Percentiles rank a stretch among this genome's conserved stretches.
Evolutionary conservation across 1,140 invertebrate genomes (phyloP).

Genomic region (Drosophila miranda): DNA sequence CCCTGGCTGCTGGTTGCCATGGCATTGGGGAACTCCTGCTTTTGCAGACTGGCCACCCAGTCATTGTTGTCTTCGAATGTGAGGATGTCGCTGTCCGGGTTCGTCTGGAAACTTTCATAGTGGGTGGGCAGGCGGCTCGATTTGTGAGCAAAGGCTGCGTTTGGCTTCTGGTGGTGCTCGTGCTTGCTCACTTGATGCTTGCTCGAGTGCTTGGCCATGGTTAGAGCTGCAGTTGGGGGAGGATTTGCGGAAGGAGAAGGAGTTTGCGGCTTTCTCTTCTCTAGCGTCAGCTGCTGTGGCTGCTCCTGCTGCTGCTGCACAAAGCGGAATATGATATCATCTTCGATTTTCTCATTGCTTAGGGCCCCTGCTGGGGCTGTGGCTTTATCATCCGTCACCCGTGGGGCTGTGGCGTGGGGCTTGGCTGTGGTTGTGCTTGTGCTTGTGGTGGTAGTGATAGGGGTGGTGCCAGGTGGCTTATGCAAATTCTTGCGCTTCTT

Average conservation of each 20-base stretch:
- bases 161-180: conserved; percentile 61
- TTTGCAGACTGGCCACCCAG: conserved; percentile 61
- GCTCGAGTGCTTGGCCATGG: conserved; percentile 15
- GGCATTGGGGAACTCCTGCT: conserved; percentile 63
- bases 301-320: conserved; percentile 44
- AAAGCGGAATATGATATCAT: conserved; percentile 76
- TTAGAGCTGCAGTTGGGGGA: not conserved
- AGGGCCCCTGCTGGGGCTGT: conserved; percentile 17
- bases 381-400: not conserved
- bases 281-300: conserved; percentile 2
- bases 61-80: conserved; percentile 73
- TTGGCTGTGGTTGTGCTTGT: conserved; percentile 4
- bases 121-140: conserved; percentile 71
- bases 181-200: conserved; percentile 58
- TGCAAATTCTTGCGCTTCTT: conserved; percentile 63
- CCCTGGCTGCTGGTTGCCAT: conserved; percentile 35
- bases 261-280: conserved; percentile 1
- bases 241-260: not conserved
- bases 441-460: conserved; percentile 1
- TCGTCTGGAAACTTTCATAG: conserved; percentile 79
- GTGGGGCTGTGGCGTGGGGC: conserved; percentile 16
- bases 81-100: conserved; percentile 73
- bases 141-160: conserved; percentile 55
- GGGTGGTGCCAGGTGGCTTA: conserved; percentile 39
- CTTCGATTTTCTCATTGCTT: conserved; percentile 70